A percentile compares a stretch with the other conserved stretches of the same genome.
Conservation (phyloP, 1,140 invertebrate genomes). For the Leptinotarsa lineolata region DNA sequence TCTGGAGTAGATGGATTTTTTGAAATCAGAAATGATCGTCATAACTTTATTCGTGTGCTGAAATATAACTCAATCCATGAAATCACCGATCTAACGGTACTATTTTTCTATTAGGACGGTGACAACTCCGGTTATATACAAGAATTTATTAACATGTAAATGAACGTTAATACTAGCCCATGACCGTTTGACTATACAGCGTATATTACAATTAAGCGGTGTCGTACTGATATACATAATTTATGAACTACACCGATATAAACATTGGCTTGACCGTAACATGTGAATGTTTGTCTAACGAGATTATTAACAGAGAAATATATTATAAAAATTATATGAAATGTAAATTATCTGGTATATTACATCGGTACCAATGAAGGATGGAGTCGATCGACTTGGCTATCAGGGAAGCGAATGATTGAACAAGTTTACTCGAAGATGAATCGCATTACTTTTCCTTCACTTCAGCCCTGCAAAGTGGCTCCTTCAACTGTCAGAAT, state of each 20-base stretch:
- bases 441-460: too few relatives aligned
- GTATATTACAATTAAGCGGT: constrained; percentile 42
- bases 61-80: too few relatives aligned
- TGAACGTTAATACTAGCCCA: constrained; percentile 33
- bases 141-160: constrained; percentile 39
- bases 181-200: constrained; percentile 23
- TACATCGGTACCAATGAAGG: not conserved
- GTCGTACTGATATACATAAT: constrained; percentile 41
- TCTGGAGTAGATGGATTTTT: too few relatives aligned
- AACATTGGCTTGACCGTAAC: constrained; percentile 24
- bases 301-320: constrained; percentile 22
- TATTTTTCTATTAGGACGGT: constrained; percentile 7
- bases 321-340: constrained; percentile 23
- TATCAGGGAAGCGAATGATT: too few relatives aligned
- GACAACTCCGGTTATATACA: constrained; percentile 12
- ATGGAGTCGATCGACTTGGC: not conserved
- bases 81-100: not conserved
- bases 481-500: too few relatives aligned
- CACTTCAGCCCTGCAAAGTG: too few relatives aligned
- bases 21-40: too few relatives aligned
- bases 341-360: not conserved
- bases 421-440: too few relatives aligned
- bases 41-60: too few relatives aligned
- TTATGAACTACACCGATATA: constrained; percentile 33
- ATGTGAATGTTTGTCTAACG: constrained; percentile 24